Evolutionary conservation across 2,888 invertebrate species (phyloP), one percentile per base, ranked within the genome.

Genomic region (Orthosia gracilis): DNA sequence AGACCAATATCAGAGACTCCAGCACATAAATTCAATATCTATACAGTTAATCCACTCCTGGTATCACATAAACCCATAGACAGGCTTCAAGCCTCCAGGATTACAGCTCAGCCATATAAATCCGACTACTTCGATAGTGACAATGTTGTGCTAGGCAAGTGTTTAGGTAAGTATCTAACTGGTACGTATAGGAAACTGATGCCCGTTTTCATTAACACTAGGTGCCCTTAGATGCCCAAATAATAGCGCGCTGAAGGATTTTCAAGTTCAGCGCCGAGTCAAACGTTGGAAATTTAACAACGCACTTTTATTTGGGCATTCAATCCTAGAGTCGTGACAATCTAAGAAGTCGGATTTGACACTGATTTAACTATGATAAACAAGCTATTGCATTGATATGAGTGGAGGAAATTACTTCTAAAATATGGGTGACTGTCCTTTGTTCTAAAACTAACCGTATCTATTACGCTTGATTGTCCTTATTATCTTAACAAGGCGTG

Each of bases 1-100:
- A 13, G 21, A 21, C 21, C 13, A 21, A 21, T 21, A 21, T 13
- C 21, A 54, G 12, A 21, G 54, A 21, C 21, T 21, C 21, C 13
- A 54, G 11, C 12, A 54, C 21, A 13, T 12, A 23, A 15, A 23
- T 45, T 2, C 17, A 21, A 17, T 65, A 54, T 31, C 7, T 4
- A 31, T 47, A 5, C 17, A 21, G 7, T 2, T 31, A 68, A 31
- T 45, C 31, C 13, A 47, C 4, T 21, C 2, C 4, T 31, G 31
- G 31, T 55, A 21, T 47, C 47, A 54, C 55, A 67, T 47, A 70
- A 49, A 55, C 15, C 18, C 5, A 64, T 21, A 21, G 65, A 21
- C 31, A 63, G 47, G n/a, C 12, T 47, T 17, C 21, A 49, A 64
- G 63, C 68, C 47, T 31, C 47, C 9, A 68, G 0, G 9, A 62